Evolutionary conservation across 2,113 vertebrate genomes (phyloP), one percentile per base, ranked within the genome.

Genomic region (Serilophus lunatus): DNA sequence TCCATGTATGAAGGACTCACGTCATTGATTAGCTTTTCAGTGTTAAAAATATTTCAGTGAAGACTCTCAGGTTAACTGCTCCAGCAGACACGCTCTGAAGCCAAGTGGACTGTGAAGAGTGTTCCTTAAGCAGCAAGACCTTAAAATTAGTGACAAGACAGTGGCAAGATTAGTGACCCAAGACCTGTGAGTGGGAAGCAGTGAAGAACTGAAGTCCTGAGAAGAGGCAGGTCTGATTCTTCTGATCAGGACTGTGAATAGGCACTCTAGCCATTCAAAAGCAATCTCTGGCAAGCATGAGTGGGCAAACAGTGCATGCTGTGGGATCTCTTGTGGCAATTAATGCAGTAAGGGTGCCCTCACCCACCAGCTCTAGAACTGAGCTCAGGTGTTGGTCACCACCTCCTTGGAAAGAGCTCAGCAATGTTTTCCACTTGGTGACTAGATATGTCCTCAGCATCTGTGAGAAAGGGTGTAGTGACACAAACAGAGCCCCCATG

Each of bases 271-370:
- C 1, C 1, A 31, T 28, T 33, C 18, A 26, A 50, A 44, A 33
- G 22, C 29, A 57, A 31, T 50, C 22, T 57, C 51, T 36, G 18
- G 31, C 11, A 44, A 65, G 22, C 10, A 16, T 10, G 6, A 36
- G 14, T 51, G 33, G 9, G 25, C 9, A 31, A 35, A 14, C 13
- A 13, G 7, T 6, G 19, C 8, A 6, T 36, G 59, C 12, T 14
- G 25, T 16, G 26, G 14, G 20, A 42, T 20, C 15, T 57, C 31
- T 2, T 6, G 18, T 11, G 26, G 12, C 18, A 38, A 2, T 19
- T 28, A 28, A 33, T 45, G 26, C 51, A 59, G 33, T 0, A 1
- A 79, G 10, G 19, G 65, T 2, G 1, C 18, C 29, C 13, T 40
- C 29, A 35, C 19, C 6, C 20, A 25, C 20, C 8, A 35, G 16